Conservation (phyloP, 2,888 invertebrate species). For the Lasioglossum lativentre region DNA sequence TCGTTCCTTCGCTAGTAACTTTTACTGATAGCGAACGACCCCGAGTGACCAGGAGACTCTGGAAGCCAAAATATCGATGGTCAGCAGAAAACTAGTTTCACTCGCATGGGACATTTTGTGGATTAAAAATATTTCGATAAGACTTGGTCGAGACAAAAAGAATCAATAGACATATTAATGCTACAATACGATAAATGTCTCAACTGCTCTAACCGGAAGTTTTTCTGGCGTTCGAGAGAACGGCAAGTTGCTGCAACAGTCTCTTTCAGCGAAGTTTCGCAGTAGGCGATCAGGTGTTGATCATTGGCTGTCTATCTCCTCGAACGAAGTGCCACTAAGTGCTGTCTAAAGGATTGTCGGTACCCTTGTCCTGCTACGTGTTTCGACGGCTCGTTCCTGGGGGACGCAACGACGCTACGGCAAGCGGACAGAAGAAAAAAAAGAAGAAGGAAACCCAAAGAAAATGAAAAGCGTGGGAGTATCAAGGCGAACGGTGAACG, state of each 20-base stretch:
- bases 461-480: constrained; percentile 16
- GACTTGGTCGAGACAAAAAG: neutral
- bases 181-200: neutral
- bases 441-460: constrained; percentile 28
- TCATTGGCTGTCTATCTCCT: constrained; percentile 22
- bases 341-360: constrained; percentile 78
- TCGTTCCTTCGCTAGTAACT: neutral
- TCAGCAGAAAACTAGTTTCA: neutral
- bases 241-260: neutral
- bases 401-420: constrained; percentile 70
- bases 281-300: constrained; percentile 33
- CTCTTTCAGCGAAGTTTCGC: neutral
- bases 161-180: neutral
- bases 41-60: neutral
- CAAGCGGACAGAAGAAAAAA: too few species aligned
- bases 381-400: constrained; percentile 49
- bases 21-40: neutral
- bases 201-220: neutral
- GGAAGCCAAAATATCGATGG: neutral
- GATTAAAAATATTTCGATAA: neutral
- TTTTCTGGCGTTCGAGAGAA: neutral
- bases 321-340: constrained; percentile 75
- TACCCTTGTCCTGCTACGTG: constrained; percentile 65
- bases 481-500: neutral
- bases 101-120: neutral